Evolutionary conservation across 2,797 vertebrate species (phyloP).

Genomic region (Hippoglossus hippoglossus): DNA sequence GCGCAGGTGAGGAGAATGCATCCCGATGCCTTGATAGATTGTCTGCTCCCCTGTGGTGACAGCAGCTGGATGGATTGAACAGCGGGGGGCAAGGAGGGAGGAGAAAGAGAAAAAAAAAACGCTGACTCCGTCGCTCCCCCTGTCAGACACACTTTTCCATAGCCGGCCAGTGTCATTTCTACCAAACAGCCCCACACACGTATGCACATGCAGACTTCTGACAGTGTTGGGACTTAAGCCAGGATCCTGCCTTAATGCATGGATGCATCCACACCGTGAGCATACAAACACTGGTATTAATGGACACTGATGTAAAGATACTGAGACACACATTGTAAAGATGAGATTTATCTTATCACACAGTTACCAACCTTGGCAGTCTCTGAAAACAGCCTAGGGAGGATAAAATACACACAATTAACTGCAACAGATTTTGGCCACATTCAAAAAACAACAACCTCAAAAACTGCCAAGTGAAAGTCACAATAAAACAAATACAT

Average conservation of each 20-base stretch:
- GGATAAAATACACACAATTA: conserved; percentile 1
- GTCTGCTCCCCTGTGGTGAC: conserved; percentile 99
- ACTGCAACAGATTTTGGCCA: neutral
- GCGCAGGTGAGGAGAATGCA: conserved; percentile 99
- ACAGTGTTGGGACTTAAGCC: conserved; percentile 65
- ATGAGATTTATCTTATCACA: conserved; percentile 40
- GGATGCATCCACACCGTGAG: conserved; percentile 25
- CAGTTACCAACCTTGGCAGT: neutral
- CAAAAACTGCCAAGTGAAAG: neutral
- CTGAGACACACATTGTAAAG: conserved; percentile 22
- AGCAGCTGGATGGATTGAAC: conserved; percentile 99
- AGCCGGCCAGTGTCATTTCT: conserved; percentile 94
- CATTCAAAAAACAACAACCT: conserved; percentile 3
- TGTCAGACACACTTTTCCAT: conserved; percentile 98
- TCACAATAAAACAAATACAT: too few species aligned
- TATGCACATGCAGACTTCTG: conserved; percentile 27
- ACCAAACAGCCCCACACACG: conserved; percentile 77
- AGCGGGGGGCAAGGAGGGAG: conserved; percentile 90
- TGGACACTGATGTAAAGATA: conserved; percentile 30
- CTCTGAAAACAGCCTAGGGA: conserved; percentile 7
- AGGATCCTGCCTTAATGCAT: conserved; percentile 50
- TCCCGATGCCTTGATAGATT: conserved; percentile 99
- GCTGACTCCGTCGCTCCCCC: conserved; percentile 93
- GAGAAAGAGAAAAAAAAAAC: conserved; percentile 70
- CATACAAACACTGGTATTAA: conserved; percentile 36